Base-by-base conservation (phyloP, 2,888 invertebrate species). In the Drosophila cognata region DNA sequence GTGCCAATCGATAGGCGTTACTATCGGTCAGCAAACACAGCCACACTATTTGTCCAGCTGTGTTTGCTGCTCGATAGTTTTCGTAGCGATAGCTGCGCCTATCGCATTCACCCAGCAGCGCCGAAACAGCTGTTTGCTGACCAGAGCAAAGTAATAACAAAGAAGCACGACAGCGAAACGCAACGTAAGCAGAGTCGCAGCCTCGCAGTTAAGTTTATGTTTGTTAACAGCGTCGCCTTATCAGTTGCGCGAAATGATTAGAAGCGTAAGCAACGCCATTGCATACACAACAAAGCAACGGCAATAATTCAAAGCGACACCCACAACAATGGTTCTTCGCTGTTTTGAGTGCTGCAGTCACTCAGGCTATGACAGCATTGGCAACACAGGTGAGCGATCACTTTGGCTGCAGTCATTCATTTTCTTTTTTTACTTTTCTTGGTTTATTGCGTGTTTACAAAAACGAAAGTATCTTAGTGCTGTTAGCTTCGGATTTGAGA, bases 311-410 rank as follows among this genome's bases (percentile, higher is more conserved):
- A 18, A 16, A 21, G 18, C 21, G 8, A 7, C 16, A 11, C 25
- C 13, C n/a, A 16, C 31, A 35, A n/a, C 31, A 16, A 86, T 86
- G 88, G 71, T 59, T 13, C 50, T 84, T 13, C 76, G 81, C 21
- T 86, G 86, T 53, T 62, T 70, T 10, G 74, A 84, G 33, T 91
- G 90, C 61, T 91, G 90, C 52, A 94, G 81, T 87, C 93, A 66
- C 93, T 94, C 68, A 93, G 94, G 86, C 92, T 94, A 25, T 73
- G 92, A 92, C 64, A 90, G 81, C 50, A 92, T 92, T 60, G 91
- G 84, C 16, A 72, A 83, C 36, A 85, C 74, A 38, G 88, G 89
- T 74, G 69, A 74, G 66, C n/a, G 7, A 4, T 35, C 52, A 29
- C 33, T 10, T 43, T 11, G 16, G 21, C 4, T 13, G 29, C 51